These are phyloP conservation scores for Pherbina coryleti DNA, from an alignment of 2,888 invertebrate species.

Conservation along the genomic window DNA sequence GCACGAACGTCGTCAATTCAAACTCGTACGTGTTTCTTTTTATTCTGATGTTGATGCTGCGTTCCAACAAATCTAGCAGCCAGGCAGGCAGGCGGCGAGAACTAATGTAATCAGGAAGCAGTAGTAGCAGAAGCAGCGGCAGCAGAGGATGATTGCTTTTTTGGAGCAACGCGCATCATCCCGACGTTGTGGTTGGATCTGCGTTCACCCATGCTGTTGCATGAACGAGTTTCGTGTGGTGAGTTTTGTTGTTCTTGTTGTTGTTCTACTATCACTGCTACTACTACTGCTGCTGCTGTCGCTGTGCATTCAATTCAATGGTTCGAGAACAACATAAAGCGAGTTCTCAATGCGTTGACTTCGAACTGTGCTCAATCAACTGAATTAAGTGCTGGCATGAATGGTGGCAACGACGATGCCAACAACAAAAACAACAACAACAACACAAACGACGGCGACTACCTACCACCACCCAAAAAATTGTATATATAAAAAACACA, in stretches of 20 bases:
- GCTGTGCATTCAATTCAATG: constrained; percentile 25
- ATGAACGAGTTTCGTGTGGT: not conserved
- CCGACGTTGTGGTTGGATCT: not conserved
- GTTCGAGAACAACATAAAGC: constrained; percentile 1
- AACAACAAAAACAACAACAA: constrained; percentile 8
- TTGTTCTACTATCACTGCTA: not conserved
- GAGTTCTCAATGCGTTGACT: constrained; percentile 10
- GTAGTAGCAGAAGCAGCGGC: not conserved
- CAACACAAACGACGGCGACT: not conserved
- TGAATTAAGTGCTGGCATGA: constrained; percentile 56
- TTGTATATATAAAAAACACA: not conserved
- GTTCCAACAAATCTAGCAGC: not conserved
- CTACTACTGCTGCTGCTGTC: not conserved
- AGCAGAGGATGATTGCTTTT: not conserved
- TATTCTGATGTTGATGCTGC: not conserved
- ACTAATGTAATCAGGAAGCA: constrained; percentile 23
- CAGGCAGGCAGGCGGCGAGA: not conserved
- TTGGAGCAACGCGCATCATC: not conserved
- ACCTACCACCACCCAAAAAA: constrained; percentile 1
- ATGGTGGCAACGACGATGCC: not conserved
- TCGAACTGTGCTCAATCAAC: constrained; percentile 57
- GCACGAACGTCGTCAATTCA: constrained; percentile 1
- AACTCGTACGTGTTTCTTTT: not conserved
- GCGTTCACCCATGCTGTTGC: not conserved
- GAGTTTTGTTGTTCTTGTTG: not conserved